A percentile compares a stretch with the other conserved stretches of the same genome.
Conservation (phyloP, 2,113 vertebrate genomes). For the Daphoenositta chrysoptera region DNA sequence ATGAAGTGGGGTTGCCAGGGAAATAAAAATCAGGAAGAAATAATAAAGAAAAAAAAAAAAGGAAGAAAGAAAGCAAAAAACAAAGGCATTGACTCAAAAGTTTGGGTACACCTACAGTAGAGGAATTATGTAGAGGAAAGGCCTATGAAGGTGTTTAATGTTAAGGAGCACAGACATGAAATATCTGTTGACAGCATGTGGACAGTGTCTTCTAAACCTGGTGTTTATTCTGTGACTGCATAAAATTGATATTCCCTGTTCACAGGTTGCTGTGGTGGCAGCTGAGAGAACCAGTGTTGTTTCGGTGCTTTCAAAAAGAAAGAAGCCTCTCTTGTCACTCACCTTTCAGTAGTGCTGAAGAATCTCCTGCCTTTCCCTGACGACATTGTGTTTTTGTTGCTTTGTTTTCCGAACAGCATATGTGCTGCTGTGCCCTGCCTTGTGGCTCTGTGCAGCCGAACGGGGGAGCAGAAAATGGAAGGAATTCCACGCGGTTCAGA, state of each 20-base stretch:
- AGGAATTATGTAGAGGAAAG: not conserved
- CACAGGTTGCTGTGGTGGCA: not conserved
- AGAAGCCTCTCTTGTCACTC: not conserved
- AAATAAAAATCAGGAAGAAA: not conserved
- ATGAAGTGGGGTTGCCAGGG: not conserved
- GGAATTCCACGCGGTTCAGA: not conserved
- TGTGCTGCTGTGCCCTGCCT: not conserved
- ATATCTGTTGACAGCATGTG: not conserved
- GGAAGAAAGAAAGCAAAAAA: accelerated
- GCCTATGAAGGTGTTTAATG: not conserved
- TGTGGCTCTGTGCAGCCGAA: not conserved
- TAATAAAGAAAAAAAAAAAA: no score
- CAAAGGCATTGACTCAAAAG: accelerated
- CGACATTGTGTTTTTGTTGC: not conserved
- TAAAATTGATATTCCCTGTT: not conserved
- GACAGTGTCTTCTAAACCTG: not conserved
- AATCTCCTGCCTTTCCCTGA: not conserved
- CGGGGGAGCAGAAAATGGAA: not conserved
- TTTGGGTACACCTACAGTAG: not conserved
- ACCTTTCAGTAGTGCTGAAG: not conserved
- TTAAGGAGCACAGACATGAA: not conserved
- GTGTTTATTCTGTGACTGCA: not conserved
- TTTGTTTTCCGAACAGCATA: not conserved
- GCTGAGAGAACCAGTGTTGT: not conserved
- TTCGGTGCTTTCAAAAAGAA: not conserved